phyloP scores from a whole-genome alignment of 2,113 vertebrate species.

The Lichenostomus cassidix region DNA sequence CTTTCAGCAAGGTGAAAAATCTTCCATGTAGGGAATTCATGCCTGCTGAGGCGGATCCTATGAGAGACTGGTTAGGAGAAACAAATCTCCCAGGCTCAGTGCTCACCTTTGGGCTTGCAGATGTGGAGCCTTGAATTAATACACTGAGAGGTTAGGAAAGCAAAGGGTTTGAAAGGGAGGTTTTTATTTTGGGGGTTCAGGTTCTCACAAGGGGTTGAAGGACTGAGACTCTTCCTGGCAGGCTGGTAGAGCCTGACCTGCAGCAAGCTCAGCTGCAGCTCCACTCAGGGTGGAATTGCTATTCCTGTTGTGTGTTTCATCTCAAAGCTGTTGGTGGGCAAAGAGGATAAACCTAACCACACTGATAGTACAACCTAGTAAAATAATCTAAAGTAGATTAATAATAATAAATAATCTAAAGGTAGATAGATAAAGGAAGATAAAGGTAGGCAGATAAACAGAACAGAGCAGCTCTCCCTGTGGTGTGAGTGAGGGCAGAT shows the following conservation, averaged over 20 bases:
- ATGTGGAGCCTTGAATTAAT: neutral
- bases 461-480: neutral
- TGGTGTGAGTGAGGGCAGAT: neutral
- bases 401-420: too few relatives aligned
- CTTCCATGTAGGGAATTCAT: neutral
- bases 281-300: neutral
- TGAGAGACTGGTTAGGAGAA: neutral
- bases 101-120: neutral
- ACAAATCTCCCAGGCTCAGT: neutral
- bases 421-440: neutral
- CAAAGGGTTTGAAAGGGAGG: neutral
- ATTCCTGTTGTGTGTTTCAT: neutral
- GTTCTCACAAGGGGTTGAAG: neutral
- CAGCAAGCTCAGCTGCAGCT: neutral
- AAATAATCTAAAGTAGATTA: neutral
- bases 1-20: neutral
- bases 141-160: neutral
- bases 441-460: neutral
- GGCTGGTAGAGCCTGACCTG: neutral
- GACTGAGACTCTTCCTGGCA: neutral
- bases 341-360: neutral
- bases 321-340: neutral
- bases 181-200: neutral
- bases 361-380: neutral
- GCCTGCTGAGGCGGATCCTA: neutral